Evolutionary conservation across 2,888 invertebrate species (phyloP).

Genomic region (Eugnorisma glareosa): DNA sequence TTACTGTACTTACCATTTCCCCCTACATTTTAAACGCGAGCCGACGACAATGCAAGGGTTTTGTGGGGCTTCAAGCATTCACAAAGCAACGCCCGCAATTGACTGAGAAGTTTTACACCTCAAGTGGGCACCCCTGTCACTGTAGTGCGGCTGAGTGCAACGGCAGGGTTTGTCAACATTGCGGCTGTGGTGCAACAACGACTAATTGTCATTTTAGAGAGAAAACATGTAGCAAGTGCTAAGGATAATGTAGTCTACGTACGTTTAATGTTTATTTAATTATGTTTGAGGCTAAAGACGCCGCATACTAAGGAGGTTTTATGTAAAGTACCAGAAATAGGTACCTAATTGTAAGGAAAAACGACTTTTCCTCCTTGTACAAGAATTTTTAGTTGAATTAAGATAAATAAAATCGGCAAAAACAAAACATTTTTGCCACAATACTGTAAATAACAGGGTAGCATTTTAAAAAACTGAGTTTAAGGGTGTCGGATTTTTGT

Average conservation of each 20-base stretch:
- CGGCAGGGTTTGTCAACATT: constrained; percentile 79
- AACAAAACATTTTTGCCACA: constrained; percentile 1
- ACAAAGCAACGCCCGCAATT: constrained; percentile 67
- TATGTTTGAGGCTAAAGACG: constrained; percentile 28
- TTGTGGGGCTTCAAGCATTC: constrained; percentile 61
- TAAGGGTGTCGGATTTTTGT: constrained; percentile 22
- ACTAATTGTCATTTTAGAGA: constrained; percentile 64
- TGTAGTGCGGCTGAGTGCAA: constrained; percentile 72
- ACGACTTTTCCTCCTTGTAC: accelerated
- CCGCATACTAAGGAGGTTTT: constrained; percentile 28
- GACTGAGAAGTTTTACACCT: constrained; percentile 70
- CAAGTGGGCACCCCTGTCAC: constrained; percentile 63
- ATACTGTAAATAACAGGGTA: not conserved
- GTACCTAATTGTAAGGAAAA: not conserved
- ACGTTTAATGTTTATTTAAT: constrained; percentile 55
- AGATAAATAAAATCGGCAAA: not conserved
- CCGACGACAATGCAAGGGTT: constrained; percentile 49
- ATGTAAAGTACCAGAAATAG: constrained; percentile 13
- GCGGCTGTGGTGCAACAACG: constrained; percentile 62
- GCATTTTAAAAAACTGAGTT: not conserved
- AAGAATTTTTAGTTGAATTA: not conserved
- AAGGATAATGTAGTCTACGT: constrained; percentile 52
- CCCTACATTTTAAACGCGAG: constrained; percentile 45
- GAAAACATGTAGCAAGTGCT: constrained; percentile 50
- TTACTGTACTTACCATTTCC: constrained; percentile 17